Evolutionary conservation across 2,888 invertebrate species (phyloP).

Genomic region (Hirtodrosophila histrioides): DNA sequence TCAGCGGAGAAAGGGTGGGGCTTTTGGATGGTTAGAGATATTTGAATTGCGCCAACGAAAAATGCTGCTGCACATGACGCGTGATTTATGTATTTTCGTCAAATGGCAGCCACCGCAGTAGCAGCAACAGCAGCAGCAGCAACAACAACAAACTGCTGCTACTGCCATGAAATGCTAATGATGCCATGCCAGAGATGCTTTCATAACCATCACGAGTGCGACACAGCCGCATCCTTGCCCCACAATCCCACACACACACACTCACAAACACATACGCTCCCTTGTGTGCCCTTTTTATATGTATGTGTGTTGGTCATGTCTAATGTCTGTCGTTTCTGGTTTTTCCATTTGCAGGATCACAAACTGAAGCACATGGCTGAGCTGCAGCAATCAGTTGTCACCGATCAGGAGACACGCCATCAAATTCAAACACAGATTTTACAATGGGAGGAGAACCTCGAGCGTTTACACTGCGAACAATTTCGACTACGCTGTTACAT

Average conservation of each 20-base stretch:
- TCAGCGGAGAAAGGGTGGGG: constrained; percentile 34
- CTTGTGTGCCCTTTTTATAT: constrained; percentile 1
- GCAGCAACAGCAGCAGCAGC: constrained; percentile 21
- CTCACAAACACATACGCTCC: too few relatives aligned
- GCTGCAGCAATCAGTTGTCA: constrained; percentile 97
- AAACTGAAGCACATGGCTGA: constrained; percentile 99
- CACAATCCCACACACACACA: constrained; percentile 2
- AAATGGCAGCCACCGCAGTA: constrained; percentile 68
- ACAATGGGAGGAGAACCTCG: constrained; percentile 98
- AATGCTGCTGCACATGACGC: constrained; percentile 74
- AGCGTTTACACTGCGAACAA: constrained; percentile 97
- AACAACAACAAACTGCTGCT: constrained; percentile 34
- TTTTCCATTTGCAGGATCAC: constrained; percentile 90
- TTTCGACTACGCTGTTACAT: constrained; percentile 98
- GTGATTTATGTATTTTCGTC: constrained; percentile 77
- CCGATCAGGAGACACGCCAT: constrained; percentile 95
- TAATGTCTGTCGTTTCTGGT: constrained; percentile 46
- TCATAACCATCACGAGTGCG: constrained; percentile 57
- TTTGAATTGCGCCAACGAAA: constrained; percentile 69
- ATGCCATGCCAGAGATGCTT: constrained; percentile 68
- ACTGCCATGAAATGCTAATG: constrained; percentile 77
- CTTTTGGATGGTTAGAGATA: constrained; percentile 40
- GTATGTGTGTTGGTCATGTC: constrained; percentile 30
- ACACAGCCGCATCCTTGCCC: constrained; percentile 31
- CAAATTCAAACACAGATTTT: constrained; percentile 97